Evolutionary conservation across 2,888 invertebrate species (phyloP), one percentile per base, ranked within the genome.

Genomic region (Drosophila testacea): DNA sequence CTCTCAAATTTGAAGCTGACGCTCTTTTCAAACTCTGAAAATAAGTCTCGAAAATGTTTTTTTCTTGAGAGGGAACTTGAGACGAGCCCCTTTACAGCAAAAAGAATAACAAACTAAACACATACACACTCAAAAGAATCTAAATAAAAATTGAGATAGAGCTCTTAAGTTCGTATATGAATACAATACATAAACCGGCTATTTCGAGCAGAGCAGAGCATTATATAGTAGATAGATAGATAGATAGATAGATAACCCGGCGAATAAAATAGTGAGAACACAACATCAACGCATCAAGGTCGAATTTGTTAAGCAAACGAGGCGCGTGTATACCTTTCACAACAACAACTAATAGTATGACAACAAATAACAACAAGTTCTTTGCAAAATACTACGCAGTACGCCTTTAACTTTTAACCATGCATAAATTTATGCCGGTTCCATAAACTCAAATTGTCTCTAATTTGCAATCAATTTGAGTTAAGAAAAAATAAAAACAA

Each of bases 221-320:
- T 65, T 71, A 60, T 48, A 56, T 30, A 38, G n/a, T 27, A 36
- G 13, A 4, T 36, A 46, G 27, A 42, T 51, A 36, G 13, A 4
- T 36, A 46, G 27, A 42, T 51, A 62, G 32, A 64, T 64, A 69
- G 79, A 73, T 75, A 74, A 57, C 62, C 78, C 79, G 75, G 69
- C 74, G 52, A 69, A 62, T 74, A 51, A 60, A 64, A 61, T 52
- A 62, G 41, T 47, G 54, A 72, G 66, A 69, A 51, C 52, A 74
- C 59, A 30, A 48, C 61, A 60, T 16, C 16, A 16, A 16, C 77
- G 41, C 57, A 87, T 87, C 88, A 82, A 82, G 82, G 82, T 85
- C 88, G 68, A 84, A 84, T 79, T 79, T 65, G 82, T 87, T 82
- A 79, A 74, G 79, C 59, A 60, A 52, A 36, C 32, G 27, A 54